phyloP scores from a whole-genome alignment of 2,113 vertebrate species.

The Osmerus mordax region DNA sequence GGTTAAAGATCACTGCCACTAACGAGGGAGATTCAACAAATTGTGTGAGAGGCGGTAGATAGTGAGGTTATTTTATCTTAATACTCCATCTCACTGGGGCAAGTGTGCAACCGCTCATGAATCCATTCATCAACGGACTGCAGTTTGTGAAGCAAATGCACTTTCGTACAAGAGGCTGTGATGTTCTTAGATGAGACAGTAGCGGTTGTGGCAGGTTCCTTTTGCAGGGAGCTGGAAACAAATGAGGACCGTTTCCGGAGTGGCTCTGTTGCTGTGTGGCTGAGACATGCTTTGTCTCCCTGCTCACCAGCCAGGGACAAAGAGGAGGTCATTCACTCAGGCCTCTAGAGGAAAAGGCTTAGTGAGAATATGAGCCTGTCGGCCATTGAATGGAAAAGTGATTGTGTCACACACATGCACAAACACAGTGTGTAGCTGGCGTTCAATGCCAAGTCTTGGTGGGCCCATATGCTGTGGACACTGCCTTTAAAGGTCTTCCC shows the following conservation, averaged over 20 bases:
- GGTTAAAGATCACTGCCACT: constrained; percentile 11
- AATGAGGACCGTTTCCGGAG: not conserved
- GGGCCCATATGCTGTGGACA: too few species aligned
- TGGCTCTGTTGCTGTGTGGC: not conserved
- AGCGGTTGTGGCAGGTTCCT: not conserved
- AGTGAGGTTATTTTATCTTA: not conserved
- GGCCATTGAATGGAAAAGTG: too few species aligned
- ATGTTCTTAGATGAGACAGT: not conserved
- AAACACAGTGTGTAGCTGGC: too few species aligned
- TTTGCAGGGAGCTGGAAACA: not conserved
- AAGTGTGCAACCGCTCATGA: not conserved
- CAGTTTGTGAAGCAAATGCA: not conserved
- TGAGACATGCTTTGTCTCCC: not conserved
- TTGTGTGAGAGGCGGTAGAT: too few species aligned
- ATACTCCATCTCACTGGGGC: not conserved
- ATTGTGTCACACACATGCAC: too few species aligned
- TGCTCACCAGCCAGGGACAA: not conserved
- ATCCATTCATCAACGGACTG: not conserved
- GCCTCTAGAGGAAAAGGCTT: not conserved
- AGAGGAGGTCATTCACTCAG: not conserved
- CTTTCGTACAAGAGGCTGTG: not conserved
- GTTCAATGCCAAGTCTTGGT: too few species aligned
- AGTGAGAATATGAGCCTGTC: too few species aligned
- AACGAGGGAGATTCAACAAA: too few species aligned
- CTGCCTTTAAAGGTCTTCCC: too few species aligned